Evolutionary conservation across 2,888 invertebrate species (phyloP).

Genomic region (Brachylomia viminalis): DNA sequence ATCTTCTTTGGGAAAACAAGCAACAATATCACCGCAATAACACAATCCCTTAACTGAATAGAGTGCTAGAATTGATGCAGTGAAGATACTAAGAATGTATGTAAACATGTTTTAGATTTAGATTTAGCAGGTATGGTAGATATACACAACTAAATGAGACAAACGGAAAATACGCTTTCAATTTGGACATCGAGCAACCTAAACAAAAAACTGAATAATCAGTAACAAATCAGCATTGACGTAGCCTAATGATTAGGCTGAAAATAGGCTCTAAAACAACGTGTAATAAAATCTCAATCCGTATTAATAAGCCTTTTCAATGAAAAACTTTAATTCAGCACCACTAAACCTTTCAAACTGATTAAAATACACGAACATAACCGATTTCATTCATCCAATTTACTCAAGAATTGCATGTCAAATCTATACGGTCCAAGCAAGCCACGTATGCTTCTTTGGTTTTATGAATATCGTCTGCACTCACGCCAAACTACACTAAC

Average conservation of each 20-base stretch:
- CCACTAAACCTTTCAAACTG: conserved; percentile 7
- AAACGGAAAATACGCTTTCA: background rate
- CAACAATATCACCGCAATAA: background rate
- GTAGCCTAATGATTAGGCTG: background rate
- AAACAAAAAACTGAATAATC: background rate
- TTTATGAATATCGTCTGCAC: conserved; percentile 57
- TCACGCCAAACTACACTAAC: conserved; percentile 51
- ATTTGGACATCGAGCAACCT: background rate
- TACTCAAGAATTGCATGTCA: conserved; percentile 41
- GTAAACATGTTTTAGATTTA: background rate
- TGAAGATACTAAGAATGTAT: background rate
- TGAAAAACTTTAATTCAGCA: background rate
- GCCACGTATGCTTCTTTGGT: conserved; percentile 32
- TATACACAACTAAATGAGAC: background rate
- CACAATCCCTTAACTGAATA: too few relatives aligned
- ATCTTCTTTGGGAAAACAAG: background rate
- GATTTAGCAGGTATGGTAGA: background rate
- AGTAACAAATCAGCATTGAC: background rate
- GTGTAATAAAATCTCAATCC: background rate
- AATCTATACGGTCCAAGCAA: conserved; percentile 40
- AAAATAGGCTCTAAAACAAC: background rate
- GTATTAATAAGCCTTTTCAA: background rate
- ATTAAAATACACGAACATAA: conserved; percentile 23
- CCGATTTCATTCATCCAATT: conserved; percentile 43
- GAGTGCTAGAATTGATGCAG: background rate